Evolutionary conservation across 2,797 vertebrate genomes (phyloP), one percentile per base, ranked within the genome.

Genomic region (Chelon labrosus): DNA sequence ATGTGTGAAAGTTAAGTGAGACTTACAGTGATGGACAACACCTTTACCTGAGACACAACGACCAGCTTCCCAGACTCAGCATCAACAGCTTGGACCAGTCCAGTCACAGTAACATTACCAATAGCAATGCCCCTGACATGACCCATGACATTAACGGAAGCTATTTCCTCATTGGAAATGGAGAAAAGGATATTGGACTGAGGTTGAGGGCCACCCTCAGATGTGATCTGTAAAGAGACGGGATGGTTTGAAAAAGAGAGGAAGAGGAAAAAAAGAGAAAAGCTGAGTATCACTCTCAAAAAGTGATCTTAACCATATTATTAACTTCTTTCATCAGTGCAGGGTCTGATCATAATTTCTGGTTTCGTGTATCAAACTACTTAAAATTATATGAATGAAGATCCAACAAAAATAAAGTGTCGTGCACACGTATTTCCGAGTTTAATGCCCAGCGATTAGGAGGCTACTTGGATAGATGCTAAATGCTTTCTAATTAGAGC

Each of bases 161-260:
- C 98, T 2, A 97, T 87, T 0, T 85, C 89, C 35, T 92, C 86
- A 2, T 96, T 89, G 37, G 92, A 92, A 65, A 95, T 92, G 17
- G 96, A 97, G 92, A 99, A 99, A 56, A 96, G 89, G 54, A 98
- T 97, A 91, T 97, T 97, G 92, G 97, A 98, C 84, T 98, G 97
- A 31, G 97, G 97, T 82, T 99, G 98, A 2, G 97, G 97, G 19
- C 97, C 98, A 14, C 98, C 98, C 87, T 99, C 97, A 0, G 98
- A 98, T 44, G 96, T 98, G 89, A 99, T 95, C 98, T 99, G 66
- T 10, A 65, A 80, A 70, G 12, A 12, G 38, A 54, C 41, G 1
- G 10, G 51, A 19, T 2, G 12, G 19, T 70, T 60, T 46, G n/a
- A 17, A 49, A 17, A 60, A 58, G 11, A 19, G 1, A 54, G 5